These are phyloP conservation scores for Sebastes cheni DNA, from an alignment of 2,797 vertebrate genomes.

Conservation along the genomic window DNA sequence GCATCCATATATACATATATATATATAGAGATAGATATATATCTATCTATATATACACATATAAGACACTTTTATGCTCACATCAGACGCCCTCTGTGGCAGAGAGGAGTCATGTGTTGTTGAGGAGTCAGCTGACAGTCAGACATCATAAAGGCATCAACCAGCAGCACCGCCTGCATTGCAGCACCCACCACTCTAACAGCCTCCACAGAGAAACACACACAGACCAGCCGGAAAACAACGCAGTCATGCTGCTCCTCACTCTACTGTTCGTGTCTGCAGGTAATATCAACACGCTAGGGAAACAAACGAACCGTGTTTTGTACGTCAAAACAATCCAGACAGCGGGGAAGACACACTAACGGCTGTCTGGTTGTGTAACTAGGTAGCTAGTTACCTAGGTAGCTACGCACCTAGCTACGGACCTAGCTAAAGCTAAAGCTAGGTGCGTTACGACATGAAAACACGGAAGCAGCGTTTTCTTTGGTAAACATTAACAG, in stretches of 20 bases:
- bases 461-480: conserved; percentile 53
- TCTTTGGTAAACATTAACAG: conserved; percentile 21
- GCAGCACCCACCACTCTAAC: conserved; percentile 16
- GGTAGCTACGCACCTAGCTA: too few relatives aligned
- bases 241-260: conserved; percentile 75
- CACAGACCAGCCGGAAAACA: conserved; percentile 2
- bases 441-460: conserved; percentile 36
- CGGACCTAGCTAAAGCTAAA: too few relatives aligned
- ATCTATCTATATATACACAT: too few relatives aligned
- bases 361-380: background rate
- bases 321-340: rapidly evolving
- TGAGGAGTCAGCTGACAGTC: conserved; percentile 77
- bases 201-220: rapidly evolving
- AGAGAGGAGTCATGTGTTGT: conserved; percentile 51
- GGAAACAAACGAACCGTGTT: rapidly evolving
- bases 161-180: conserved; percentile 43
- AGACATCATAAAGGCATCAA: conserved; percentile 46
- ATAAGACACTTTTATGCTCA: background rate
- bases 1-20: too few relatives aligned
- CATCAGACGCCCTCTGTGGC: background rate
- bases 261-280: conserved; percentile 79
- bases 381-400: background rate
- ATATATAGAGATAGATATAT: too few relatives aligned
- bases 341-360: background rate
- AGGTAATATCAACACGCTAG: conserved; percentile 59